Base-by-base conservation (phyloP, 2,113 vertebrate species). In the Phalacrocorax aristotelis region DNA sequence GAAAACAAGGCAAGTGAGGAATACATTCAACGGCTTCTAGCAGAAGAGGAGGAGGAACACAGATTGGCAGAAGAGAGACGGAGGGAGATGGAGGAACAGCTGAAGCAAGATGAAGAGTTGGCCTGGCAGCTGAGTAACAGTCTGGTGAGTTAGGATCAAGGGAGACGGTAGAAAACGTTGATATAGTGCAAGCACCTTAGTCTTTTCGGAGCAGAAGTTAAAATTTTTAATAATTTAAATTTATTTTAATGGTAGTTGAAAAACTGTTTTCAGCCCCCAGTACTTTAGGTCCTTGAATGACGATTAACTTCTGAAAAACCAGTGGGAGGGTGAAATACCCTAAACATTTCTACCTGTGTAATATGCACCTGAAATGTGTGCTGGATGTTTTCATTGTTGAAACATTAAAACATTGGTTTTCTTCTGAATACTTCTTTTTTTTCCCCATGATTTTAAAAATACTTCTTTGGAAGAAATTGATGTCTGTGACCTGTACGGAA, bases 1-100 rank as follows among this genome's bases (percentile, higher is more conserved):
- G 98, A 99, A 97, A 97, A 96, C 72, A 98, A 95, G 82, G 99
- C 98, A 11, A 99, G 99, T 23, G 98, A 99, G 96, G 98, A 98
- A 27, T 99, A 98, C 80, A 99, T 99, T 94, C 98, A 98, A 62
- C 96, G 42, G 9, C 98, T 99, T 25, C 94, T 99, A 83, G 98
- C 97, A 2, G 99, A 99, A 95, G 99, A 99, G 55, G 97, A 97
- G 38, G 97, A 98, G 36, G 97, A 98, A 72, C 92, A 97, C 52
- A 98, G 91, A 18, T 15, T 96, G 94, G 96, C 93, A 38, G 98
- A 99, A 82, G 97, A 98, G 92, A 98, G 92, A 54, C 95, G 84
- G 68, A 98, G 92, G 66, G 95, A 98, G 54, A 86, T 98, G 95
- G 98, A 98, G 93, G 86, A 97, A 27, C 98, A 99, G 87, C 92